phyloP scores from a whole-genome alignment of 2,888 invertebrate species.

The Lycocerus yunnanus region DNA sequence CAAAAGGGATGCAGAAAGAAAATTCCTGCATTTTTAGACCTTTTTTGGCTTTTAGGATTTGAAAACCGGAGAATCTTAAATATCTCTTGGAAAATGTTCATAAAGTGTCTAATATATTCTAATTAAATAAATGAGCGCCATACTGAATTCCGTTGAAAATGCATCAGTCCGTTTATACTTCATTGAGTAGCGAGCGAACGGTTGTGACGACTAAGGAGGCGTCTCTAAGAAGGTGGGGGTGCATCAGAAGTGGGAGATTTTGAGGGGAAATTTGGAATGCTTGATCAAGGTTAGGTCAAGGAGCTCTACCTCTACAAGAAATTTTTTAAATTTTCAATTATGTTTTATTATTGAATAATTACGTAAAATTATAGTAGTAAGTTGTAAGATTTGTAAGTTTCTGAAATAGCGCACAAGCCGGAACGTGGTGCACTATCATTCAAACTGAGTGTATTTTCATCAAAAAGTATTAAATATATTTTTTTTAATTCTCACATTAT shows the following conservation, averaged over 20 bases:
- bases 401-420: not conserved
- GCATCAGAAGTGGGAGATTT: constrained; percentile 23
- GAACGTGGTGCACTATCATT: not conserved
- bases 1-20: not conserved
- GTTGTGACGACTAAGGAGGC: constrained; percentile 33
- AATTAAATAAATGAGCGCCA: constrained; percentile 31
- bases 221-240: constrained; percentile 36
- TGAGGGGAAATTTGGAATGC: constrained; percentile 35
- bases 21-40: not conserved
- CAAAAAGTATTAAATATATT: not conserved
- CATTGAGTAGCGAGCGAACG: constrained; percentile 35
- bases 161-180: constrained; percentile 36
- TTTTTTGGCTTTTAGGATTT: not conserved
- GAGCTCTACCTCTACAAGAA: constrained; percentile 25
- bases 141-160: constrained; percentile 35
- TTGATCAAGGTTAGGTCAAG: constrained; percentile 39
- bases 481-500: not conserved
- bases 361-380: not conserved
- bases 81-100: not conserved
- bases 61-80: not conserved
- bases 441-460: not conserved
- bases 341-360: not conserved
- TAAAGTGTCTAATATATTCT: constrained; percentile 13
- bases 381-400: not conserved
- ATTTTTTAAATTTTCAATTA: constrained; percentile 13